These are phyloP conservation scores for Cosmopolites sordidus DNA, from an alignment of 2,888 invertebrate species.

Conservation along the genomic window DNA sequence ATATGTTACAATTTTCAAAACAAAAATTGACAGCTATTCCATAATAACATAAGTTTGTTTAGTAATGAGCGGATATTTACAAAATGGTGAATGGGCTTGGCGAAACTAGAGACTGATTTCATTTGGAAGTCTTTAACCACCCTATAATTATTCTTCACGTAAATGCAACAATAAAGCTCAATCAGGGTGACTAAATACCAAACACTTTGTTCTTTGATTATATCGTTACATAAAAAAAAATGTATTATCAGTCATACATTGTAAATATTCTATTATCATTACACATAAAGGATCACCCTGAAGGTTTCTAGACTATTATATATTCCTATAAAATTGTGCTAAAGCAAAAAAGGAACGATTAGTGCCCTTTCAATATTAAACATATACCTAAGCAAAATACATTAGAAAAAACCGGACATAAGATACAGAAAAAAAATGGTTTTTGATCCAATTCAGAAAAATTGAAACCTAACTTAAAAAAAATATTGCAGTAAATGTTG, in stretches of 20 bases:
- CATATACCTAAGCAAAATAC: slow-evolving; percentile 12
- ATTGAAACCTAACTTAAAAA: too few relatives aligned
- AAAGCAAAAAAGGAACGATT: slow-evolving; percentile 13
- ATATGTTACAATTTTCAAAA: slow-evolving; percentile 49
- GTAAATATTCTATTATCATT: background rate
- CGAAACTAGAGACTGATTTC: too few relatives aligned
- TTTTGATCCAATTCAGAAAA: too few relatives aligned
- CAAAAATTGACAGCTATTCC: slow-evolving; percentile 19
- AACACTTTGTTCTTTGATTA: background rate
- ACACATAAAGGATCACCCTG: background rate
- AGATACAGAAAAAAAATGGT: background rate
- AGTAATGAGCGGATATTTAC: slow-evolving; percentile 24
- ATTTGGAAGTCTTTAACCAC: too few relatives aligned
- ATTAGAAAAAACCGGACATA: slow-evolving; percentile 8
- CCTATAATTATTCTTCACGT: background rate
- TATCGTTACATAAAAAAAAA: too few relatives aligned
- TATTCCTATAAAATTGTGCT: slow-evolving; percentile 15
- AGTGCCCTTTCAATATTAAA: slow-evolving; percentile 10
- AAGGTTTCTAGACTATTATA: background rate
- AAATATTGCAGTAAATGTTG: too few relatives aligned
- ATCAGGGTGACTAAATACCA: slow-evolving; percentile 7
- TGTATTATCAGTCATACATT: too few relatives aligned
- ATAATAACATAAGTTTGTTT: slow-evolving; percentile 6
- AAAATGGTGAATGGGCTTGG: slow-evolving; percentile 10
- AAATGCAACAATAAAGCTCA: slow-evolving; percentile 14